Conservation (phyloP, 2,888 invertebrate genomes). For the Cantharis lateralis region DNA sequence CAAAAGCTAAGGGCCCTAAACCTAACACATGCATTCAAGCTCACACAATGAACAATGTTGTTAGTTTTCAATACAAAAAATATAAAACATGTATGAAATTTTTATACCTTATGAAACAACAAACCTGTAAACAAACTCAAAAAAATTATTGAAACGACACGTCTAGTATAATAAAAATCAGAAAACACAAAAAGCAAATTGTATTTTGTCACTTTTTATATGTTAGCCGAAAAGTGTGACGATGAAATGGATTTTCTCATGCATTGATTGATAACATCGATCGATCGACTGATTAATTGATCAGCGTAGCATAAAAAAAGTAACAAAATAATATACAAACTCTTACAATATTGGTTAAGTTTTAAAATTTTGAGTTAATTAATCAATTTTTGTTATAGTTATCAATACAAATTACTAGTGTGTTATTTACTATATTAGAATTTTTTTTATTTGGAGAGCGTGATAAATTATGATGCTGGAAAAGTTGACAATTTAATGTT, state of each 20-base stretch:
- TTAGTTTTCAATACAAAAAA: constrained; percentile 46
- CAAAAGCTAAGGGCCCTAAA: constrained; percentile 49
- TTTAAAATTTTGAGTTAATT: background rate
- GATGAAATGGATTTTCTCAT: background rate
- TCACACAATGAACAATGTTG: constrained; percentile 44
- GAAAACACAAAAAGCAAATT: constrained; percentile 24
- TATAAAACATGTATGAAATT: constrained; percentile 36
- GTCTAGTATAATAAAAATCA: constrained; percentile 35
- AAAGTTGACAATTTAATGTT: constrained; percentile 29
- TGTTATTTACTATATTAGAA: constrained; percentile 17
- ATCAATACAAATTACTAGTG: constrained; percentile 20
- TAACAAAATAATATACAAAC: constrained; percentile 5
- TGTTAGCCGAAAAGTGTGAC: background rate
- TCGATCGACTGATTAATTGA: background rate
- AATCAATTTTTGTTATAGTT: constrained; percentile 4
- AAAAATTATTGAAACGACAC: constrained; percentile 32
- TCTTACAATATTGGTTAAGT: background rate
- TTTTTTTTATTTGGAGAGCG: constrained; percentile 1
- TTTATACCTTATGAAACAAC: constrained; percentile 30
- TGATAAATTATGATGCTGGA: constrained; percentile 24
- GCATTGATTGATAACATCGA: background rate
- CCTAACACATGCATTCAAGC: constrained; percentile 56
- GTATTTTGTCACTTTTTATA: constrained; percentile 19
- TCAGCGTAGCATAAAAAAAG: background rate
- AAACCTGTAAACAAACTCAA: constrained; percentile 38